A percentile compares a stretch with the other conserved stretches of the same genome.
Evolutionary conservation across 2,113 vertebrate species (phyloP).

Genomic region (Gulo gulo): DNA sequence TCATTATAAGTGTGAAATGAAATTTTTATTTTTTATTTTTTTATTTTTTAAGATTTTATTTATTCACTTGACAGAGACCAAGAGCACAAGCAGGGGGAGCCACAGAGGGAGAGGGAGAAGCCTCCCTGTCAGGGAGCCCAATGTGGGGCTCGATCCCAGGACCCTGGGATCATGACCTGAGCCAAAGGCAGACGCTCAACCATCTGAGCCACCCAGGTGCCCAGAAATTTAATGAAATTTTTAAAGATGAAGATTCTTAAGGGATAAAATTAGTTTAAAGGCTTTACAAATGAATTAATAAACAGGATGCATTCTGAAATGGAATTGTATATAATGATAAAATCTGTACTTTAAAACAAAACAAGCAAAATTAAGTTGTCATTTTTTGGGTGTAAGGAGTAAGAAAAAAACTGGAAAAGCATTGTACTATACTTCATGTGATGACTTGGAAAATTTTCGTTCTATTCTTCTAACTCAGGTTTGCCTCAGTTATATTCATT

Average conservation of each 20-base stretch:
- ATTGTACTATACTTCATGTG: not conserved
- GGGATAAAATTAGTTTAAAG: conserved; percentile 27
- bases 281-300: not conserved
- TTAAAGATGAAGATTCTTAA: conserved; percentile 16
- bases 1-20: conserved; percentile 11
- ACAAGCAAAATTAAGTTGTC: not conserved
- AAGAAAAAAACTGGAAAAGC: conserved; percentile 20
- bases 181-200: no score
- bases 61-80: no score
- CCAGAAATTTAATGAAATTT: not conserved
- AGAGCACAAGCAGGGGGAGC: no score
- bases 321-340: conserved; percentile 10
- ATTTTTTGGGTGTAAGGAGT: not conserved
- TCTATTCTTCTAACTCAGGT: conserved; percentile 1
- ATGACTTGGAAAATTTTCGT: not conserved
- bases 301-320: conserved; percentile 16
- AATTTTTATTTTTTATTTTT: not conserved
- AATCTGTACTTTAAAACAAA: conserved; percentile 12
- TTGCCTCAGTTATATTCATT: not conserved
- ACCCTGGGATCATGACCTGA: no score
- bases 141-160: no score
- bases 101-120: no score
- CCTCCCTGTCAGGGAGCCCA: no score
- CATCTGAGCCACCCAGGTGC: no score
- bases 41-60: no score